These are phyloP conservation scores for Cheilosia variabilis DNA, from an alignment of 2,888 invertebrate species.

Conservation along the genomic window DNA sequence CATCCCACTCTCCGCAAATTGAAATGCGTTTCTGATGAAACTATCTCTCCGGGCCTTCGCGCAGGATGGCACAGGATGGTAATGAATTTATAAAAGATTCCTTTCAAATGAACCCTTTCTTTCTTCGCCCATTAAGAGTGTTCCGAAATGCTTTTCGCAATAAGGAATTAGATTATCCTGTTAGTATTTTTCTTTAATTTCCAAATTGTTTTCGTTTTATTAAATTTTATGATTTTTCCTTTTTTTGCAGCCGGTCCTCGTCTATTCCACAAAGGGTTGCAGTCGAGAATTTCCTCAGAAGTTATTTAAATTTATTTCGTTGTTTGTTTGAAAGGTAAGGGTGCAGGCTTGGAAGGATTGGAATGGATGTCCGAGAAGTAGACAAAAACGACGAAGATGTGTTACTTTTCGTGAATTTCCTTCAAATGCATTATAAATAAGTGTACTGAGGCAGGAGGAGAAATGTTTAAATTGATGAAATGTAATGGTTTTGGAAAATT, in stretches of 20 bases:
- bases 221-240: constrained; percentile 79
- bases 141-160: constrained; percentile 38
- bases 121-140: constrained; percentile 23
- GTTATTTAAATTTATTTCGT: constrained; percentile 32
- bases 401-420: no score
- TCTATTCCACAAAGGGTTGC: constrained; percentile 9
- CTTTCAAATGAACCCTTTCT: constrained; percentile 38
- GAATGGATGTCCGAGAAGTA: neutral
- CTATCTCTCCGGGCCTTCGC: constrained; percentile 23
- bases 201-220: constrained; percentile 83
- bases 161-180: constrained; percentile 53
- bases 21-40: constrained; percentile 32
- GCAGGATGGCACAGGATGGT: constrained; percentile 16
- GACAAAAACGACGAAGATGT: neutral
- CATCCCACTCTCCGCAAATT: neutral
- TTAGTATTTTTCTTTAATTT: constrained; percentile 82
- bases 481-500: no score
- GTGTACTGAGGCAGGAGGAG: no score
- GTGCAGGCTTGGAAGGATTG: neutral
- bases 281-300: neutral
- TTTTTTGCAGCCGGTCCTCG: constrained; percentile 3
- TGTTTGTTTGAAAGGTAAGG: constrained; percentile 27
- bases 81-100: constrained; percentile 44
- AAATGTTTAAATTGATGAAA: no score
- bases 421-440: no score